Base-by-base conservation (phyloP, 2,113 vertebrate species). In the Saguinus imperator region DNA sequence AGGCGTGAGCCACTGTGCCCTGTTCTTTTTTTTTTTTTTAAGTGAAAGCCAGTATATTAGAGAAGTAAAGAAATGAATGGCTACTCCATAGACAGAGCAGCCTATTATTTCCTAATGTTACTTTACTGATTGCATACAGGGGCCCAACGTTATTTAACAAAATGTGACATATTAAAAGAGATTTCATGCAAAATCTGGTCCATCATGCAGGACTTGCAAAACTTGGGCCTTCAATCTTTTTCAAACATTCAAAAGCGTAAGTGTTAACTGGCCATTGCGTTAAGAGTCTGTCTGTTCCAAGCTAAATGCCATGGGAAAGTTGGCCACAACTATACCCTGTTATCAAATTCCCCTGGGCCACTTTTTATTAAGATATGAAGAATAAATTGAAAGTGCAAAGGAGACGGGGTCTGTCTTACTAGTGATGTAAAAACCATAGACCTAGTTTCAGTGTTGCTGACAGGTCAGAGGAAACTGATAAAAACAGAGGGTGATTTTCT, bases 281-380 rank as follows among this genome's bases (percentile, higher is more conserved):
- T 87, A 52, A 89, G 11, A 45, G 48, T 64, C 87, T 58, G 40
- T 86, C 84, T 66, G 40, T 89, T 84, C 82, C 92, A 50, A 95
- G 81, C n/a, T 76, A 90, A 72, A 84, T 10, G 68, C 48, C 61
- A 35, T 3, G 12, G 45, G 80, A 95, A 96, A 84, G 68, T 80
- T 93, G 61, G 73, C 75, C 57, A 55, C 23, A 66, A 32, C 11
- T 76, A 21, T 20, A 55, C 82, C 23, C 72, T 87, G 50, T 90
- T 85, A 95, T 85, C 94, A 66, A 9, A 73, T 66, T 73, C 40
- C 64, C 40, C 50, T 55, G 21, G 20, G 40, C 35, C 68, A 84
- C 61, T 87, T 89, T 88, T 85, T 64, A 89, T 40, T 85, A 92
- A 92, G 90, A 96, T 86, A 75, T 2, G 68, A 93, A 92, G 64